These are phyloP conservation scores for Hyperopisus bebe DNA, from an alignment of 2,113 vertebrate species.

Conservation along the genomic window DNA sequence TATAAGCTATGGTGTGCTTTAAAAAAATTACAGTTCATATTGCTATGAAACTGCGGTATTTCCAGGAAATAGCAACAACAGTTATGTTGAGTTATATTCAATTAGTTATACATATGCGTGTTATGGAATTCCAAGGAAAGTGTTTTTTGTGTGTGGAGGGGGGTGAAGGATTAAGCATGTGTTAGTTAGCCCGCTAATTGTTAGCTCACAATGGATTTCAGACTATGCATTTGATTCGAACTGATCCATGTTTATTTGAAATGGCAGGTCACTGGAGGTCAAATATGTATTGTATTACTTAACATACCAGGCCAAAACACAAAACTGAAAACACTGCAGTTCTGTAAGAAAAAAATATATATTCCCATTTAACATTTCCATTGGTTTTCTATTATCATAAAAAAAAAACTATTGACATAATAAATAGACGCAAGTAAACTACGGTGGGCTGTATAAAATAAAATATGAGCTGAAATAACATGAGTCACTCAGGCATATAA, in stretches of 20 bases:
- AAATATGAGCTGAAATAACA: neutral
- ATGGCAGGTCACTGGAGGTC: constrained; percentile 11
- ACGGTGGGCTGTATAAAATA: neutral
- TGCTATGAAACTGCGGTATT: neutral
- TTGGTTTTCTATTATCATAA: neutral
- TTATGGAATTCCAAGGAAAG: neutral
- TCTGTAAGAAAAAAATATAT: neutral
- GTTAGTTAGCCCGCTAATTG: neutral
- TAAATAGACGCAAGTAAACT: neutral
- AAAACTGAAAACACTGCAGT: neutral
- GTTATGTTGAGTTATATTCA: neutral
- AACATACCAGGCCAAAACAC: neutral
- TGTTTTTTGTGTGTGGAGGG: neutral
- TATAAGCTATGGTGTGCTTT: neutral
- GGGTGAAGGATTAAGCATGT: neutral
- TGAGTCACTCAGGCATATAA: neutral
- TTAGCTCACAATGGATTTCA: neutral
- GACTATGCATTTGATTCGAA: neutral
- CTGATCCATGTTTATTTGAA: constrained; percentile 1
- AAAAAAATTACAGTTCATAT: neutral
- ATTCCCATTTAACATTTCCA: neutral
- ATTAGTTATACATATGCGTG: neutral
- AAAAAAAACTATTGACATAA: neutral
- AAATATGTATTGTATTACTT: neutral
- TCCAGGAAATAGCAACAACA: neutral